phyloP scores from a whole-genome alignment of 2,113 vertebrate species.

The Tetrao urogallus region DNA sequence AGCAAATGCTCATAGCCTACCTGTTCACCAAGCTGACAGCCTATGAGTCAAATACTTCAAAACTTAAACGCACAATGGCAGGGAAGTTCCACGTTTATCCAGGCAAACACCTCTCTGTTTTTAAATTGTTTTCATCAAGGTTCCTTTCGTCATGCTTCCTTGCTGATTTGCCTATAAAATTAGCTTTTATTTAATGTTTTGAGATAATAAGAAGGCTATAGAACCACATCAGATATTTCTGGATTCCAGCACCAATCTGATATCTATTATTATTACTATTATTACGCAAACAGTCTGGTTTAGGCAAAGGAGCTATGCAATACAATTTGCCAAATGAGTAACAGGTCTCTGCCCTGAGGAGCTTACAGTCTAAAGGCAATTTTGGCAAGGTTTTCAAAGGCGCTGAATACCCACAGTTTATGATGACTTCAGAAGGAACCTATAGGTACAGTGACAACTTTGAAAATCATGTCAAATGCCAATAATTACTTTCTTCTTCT shows the following conservation, averaged over 20 bases:
- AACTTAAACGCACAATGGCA: neutral
- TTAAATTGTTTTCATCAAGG: constrained; percentile 42
- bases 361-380: constrained; percentile 35
- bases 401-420: constrained; percentile 30
- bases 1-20: neutral
- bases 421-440: constrained; percentile 39
- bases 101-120: constrained; percentile 22
- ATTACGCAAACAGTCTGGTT: constrained; percentile 4
- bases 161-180: constrained; percentile 62
- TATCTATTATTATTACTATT: constrained; percentile 57
- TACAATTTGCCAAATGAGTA: constrained; percentile 61
- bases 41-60: constrained; percentile 31
- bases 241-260: constrained; percentile 61
- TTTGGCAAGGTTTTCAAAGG: constrained; percentile 71
- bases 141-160: constrained; percentile 41
- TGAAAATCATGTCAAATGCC: constrained; percentile 61
- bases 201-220: constrained; percentile 56
- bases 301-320: constrained; percentile 30
- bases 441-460: constrained; percentile 52
- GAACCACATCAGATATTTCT: constrained; percentile 67
- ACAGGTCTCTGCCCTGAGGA: constrained; percentile 55
- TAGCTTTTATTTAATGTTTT: constrained; percentile 57
- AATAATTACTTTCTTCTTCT: constrained; percentile 24
- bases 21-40: constrained; percentile 22
- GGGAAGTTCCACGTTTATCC: constrained; percentile 40